These are phyloP conservation scores for Formica exsecta DNA, from an alignment of 1,140 invertebrate genomes.

Conservation along the genomic window DNA sequence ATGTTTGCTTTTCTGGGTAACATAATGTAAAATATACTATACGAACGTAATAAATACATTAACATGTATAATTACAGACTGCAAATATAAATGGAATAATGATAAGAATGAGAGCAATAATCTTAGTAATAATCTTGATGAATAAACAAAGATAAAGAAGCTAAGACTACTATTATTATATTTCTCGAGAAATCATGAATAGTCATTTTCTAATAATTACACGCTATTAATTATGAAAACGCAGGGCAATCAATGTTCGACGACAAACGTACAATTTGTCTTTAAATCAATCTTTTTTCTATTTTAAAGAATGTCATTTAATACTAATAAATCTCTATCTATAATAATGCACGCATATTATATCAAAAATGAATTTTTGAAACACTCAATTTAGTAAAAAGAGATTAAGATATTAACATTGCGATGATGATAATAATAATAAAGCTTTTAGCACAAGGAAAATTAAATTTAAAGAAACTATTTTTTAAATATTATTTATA, in stretches of 20 bases:
- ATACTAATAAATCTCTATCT: neutral
- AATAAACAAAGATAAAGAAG: conserved; percentile 17
- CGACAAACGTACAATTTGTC: neutral
- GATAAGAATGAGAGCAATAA: neutral
- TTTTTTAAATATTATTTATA: neutral
- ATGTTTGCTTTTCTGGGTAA: neutral
- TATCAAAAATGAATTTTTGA: neutral
- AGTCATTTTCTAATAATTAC: conserved; percentile 27
- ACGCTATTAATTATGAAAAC: conserved; percentile 15
- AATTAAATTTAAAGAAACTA: neutral
- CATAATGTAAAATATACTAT: neutral
- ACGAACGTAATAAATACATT: conserved; percentile 4
- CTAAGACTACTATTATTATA: neutral
- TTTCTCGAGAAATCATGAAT: conserved; percentile 27
- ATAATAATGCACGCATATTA: neutral
- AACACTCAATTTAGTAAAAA: neutral
- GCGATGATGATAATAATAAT: neutral
- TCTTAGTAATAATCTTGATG: conserved; percentile 32
- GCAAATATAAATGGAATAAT: conserved; percentile 24
- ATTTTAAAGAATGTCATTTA: neutral
- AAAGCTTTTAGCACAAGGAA: neutral
- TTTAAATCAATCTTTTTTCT: neutral
- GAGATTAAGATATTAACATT: neutral
- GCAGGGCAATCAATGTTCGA: neutral
- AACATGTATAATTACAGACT: neutral